Conservation (phyloP, 2,888 invertebrate species). For the Leptarthrus brevirostris region DNA sequence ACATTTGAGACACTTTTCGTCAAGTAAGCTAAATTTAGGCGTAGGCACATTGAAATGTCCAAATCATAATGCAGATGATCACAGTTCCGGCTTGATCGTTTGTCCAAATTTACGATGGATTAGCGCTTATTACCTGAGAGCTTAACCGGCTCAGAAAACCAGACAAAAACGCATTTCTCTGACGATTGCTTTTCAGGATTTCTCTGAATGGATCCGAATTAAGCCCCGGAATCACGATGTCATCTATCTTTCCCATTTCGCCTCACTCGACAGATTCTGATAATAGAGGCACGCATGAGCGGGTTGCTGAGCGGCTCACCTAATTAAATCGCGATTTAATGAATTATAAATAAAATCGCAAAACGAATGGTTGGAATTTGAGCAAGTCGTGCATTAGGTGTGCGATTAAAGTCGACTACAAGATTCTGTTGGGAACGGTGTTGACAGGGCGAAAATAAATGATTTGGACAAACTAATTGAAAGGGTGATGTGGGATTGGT, state of each 20-base stretch:
- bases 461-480: neutral
- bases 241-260: neutral
- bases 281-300: conserved; percentile 25
- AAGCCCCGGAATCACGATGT: neutral
- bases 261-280: neutral
- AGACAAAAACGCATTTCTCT: no score
- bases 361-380: conserved; percentile 2
- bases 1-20: neutral
- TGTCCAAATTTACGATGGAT: no score
- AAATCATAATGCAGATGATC: no score
- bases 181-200: neutral
- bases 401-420: neutral
- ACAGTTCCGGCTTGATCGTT: no score
- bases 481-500: neutral
- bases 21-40: conserved; percentile 6
- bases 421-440: neutral
- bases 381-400: neutral
- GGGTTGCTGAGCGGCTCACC: conserved; percentile 18
- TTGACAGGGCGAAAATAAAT: conserved; percentile 19
- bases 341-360: conserved; percentile 36
- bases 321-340: conserved; percentile 34
- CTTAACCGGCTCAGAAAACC: no score
- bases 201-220: neutral
- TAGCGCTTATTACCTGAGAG: no score
- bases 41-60: neutral